These are phyloP conservation scores for Myzus persicae DNA, from an alignment of 1,140 invertebrate species.

Conservation along the genomic window DNA sequence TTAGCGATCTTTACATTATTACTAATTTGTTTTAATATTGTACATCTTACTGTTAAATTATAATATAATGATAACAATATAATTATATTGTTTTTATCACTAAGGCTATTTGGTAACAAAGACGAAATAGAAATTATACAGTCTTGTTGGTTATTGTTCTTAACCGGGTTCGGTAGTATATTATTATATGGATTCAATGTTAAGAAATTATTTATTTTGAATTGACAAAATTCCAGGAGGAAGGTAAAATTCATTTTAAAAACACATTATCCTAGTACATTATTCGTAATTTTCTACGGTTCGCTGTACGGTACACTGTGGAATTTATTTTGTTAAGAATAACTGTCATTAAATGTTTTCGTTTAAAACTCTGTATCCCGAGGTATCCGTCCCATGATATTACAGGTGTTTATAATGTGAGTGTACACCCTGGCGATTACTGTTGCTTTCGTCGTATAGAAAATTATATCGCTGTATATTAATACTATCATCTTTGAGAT, in stretches of 20 bases:
- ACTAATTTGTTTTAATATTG: background rate
- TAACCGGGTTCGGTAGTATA: background rate
- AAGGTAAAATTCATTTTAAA: background rate
- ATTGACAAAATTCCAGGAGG: background rate
- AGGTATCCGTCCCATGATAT: background rate
- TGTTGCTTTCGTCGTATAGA: background rate
- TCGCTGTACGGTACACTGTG: background rate
- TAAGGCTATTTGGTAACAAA: background rate
- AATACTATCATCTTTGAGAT: background rate
- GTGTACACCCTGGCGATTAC: background rate
- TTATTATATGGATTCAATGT: background rate
- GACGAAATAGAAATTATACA: constrained; percentile 4
- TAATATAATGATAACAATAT: background rate
- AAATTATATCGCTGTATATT: background rate
- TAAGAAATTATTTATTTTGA: background rate
- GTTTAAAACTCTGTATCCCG: background rate
- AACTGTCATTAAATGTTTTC: background rate
- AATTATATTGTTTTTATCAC: background rate
- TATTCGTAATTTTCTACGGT: background rate
- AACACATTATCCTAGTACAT: background rate
- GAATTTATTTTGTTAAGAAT: background rate
- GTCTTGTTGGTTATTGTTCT: constrained; percentile 8
- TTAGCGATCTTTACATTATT: background rate
- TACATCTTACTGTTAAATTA: background rate
- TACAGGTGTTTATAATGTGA: too few relatives aligned